Conservation (phyloP, 2,888 invertebrate species). For the Agrilus cyanescens region DNA sequence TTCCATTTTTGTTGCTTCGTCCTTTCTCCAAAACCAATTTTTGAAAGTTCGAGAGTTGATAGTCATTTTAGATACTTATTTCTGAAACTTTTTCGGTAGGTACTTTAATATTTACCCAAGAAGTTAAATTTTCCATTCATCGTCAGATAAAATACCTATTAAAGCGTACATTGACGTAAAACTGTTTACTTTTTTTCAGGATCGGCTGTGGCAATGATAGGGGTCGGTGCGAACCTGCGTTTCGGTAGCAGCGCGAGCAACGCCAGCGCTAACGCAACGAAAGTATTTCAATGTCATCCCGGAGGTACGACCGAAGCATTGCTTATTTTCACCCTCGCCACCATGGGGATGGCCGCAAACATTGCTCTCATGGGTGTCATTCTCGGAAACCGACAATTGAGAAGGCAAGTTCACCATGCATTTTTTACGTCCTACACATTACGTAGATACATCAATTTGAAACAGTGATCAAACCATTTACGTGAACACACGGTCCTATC, state of each 20-base stretch:
- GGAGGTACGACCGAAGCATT: constrained; percentile 71
- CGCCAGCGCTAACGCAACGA: constrained; percentile 54
- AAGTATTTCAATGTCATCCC: constrained; percentile 67
- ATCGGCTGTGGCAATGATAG: constrained; percentile 67
- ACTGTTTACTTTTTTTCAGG: constrained; percentile 37
- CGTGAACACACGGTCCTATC: too few relatives aligned
- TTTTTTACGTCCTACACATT: too few relatives aligned
- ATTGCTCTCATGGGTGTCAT: constrained; percentile 71
- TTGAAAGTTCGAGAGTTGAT: too few relatives aligned
- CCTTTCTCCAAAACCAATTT: too few relatives aligned
- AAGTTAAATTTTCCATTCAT: too few relatives aligned
- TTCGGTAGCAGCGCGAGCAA: constrained; percentile 57
- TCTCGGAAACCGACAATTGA: constrained; percentile 62
- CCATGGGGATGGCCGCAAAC: constrained; percentile 72
- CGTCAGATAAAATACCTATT: too few relatives aligned
- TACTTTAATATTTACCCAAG: too few relatives aligned
- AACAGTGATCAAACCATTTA: too few relatives aligned
- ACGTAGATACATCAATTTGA: too few relatives aligned
- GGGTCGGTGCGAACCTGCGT: constrained; percentile 52
- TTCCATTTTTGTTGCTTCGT: too few relatives aligned
- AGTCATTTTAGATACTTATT: too few relatives aligned
- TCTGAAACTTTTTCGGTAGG: too few relatives aligned
- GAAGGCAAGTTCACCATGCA: constrained; percentile 45
- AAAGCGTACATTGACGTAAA: not conserved
- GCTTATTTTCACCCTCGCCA: constrained; percentile 62